Evolutionary conservation across 2,888 invertebrate species (phyloP), one percentile per base, ranked within the genome.

Genomic region (Lycocerus yunnanus): DNA sequence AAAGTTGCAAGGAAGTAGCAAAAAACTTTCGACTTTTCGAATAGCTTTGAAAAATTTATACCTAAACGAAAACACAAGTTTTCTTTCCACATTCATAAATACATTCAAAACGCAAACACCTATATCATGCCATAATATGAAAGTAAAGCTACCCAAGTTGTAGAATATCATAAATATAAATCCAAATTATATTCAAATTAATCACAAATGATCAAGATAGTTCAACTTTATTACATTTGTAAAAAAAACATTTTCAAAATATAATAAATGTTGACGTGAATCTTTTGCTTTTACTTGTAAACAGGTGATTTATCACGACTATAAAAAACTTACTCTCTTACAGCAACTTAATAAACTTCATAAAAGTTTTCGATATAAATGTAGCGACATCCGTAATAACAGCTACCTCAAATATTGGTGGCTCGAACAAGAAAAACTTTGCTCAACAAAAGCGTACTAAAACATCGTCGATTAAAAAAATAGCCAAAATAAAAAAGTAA

Each of bases 221-320:
- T 24, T 69, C 16, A 61, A 61, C 16, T 16, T 16, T 24, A 58
- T 10, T 63, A 18, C 63, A 63, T 63, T 69, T 63, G 61, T 69
- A 58, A 66, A 59, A 58, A 65, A 58, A 66, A 58, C 58, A 21
- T 70, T 58, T 65, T 66, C n/a, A 15, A 58, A 21, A 71, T 66
- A 66, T 66, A 71, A 66, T 71, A 65, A 66, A 71, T 71, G 66
- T 58, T 66, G 58, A 66, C 20, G 59, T 20, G 66, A 65, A 59
- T 21, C 58, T 58, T 71, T 66, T 66, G 65, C 65, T 63, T 63
- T 63, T 63, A 63, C 59, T 71, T 71, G 71, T 71, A 71, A 71
- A 71, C 71, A 71, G 71, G 20, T 66, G 71, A 71, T 71, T 71
- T 71, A 71, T 71, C 71, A 66, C 66, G 59, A 66, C 71, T 66